These are phyloP conservation scores for Dunckerocampus dactyliophorus DNA, from an alignment of 2,113 vertebrate species.

Conservation along the genomic window DNA sequence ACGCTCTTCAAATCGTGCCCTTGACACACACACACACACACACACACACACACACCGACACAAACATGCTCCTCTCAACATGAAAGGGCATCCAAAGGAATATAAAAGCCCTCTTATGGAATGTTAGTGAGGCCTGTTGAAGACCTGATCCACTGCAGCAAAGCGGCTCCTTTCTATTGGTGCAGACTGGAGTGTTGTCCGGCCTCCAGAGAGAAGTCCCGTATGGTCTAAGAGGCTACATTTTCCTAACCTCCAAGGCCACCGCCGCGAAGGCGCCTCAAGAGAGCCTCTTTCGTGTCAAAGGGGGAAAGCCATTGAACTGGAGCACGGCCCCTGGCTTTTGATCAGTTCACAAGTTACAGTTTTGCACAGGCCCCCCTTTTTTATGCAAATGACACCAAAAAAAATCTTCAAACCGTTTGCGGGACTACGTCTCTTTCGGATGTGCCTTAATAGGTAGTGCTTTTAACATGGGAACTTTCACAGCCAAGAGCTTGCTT, in stretches of 20 bases:
- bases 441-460: constrained; percentile 67
- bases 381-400: constrained; percentile 74
- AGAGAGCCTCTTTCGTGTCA: constrained; percentile 77
- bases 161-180: constrained; percentile 59
- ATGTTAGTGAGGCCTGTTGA: constrained; percentile 60
- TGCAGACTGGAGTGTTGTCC: constrained; percentile 66
- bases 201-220: constrained; percentile 63
- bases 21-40: constrained; percentile 15
- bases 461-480: constrained; percentile 70
- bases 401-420: constrained; percentile 70
- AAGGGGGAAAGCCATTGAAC: constrained; percentile 71
- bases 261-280: constrained; percentile 69
- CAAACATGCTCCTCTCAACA: constrained; percentile 43
- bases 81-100: constrained; percentile 55
- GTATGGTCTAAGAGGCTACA: constrained; percentile 65
- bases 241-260: constrained; percentile 79
- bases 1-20: background rate
- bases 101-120: constrained; percentile 67
- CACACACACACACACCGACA: constrained; percentile 20
- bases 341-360: constrained; percentile 83
- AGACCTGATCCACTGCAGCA: constrained; percentile 56
- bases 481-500: constrained; percentile 66
- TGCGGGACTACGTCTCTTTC: constrained; percentile 70
- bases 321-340: constrained; percentile 68
- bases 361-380: constrained; percentile 68